Base-by-base conservation (phyloP, 2,888 invertebrate genomes). In the Drosophila borealis region DNA sequence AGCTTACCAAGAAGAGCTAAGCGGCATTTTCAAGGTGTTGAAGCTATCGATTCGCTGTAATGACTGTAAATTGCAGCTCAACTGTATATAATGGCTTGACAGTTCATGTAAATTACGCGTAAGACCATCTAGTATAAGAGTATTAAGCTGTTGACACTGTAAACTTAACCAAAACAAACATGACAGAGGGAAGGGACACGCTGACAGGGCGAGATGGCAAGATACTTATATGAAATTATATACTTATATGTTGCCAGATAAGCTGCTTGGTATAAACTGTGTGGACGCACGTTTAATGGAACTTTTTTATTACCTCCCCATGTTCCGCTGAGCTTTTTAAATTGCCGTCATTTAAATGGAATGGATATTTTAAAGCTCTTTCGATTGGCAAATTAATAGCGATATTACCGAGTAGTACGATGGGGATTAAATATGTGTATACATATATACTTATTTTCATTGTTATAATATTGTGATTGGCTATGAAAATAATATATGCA, bases 221-320 rank as follows among this genome's bases (percentile, higher is more conserved):
- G 67, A 67, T 80, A 79, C 67, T 71, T 62, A 64, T 70, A 54
- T 49, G 62, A 71, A 69, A 70, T 70, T 63, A 65, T 65, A 71
- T 68, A 55, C 63, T 64, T 53, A 55, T 70, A 56, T 62, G 68
- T 46, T 55, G 63, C 25, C 67, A 78, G 89, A 84, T 89, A 89
- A 89, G 81, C 84, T 39, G 78, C 77, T 82, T 74, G 69, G 41
- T 55, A 66, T 64, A 69, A 84, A 80, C 71, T 77, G 64, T 60
- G 56, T 73, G 72, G 63, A 56, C 62, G 66, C 71, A 44, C 45
- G 54, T 73, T 78, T 53, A 70, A 66, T 78, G 70, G 77, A 81
- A 84, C 64, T 78, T 87, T 81, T 87, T 87, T 87, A 83, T 87
- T 81, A 66, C 88, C 69, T 87, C 75, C 72, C 59, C 70, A 56